Conservation (phyloP, 2,888 invertebrate species). For the Ichneumon xanthorius region DNA sequence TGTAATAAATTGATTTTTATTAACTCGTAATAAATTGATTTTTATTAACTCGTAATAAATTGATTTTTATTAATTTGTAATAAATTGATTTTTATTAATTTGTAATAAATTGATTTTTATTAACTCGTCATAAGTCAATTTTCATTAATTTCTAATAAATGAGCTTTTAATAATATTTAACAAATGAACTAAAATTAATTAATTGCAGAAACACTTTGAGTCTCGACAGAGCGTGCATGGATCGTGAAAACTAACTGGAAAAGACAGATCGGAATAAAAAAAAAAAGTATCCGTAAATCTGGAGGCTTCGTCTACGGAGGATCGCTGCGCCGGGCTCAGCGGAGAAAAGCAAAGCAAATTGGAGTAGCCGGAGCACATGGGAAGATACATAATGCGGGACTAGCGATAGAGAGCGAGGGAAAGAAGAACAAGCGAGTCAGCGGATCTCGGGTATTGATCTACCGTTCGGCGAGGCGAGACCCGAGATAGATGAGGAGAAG, state of each 20-base stretch:
- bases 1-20: no score
- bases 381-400: slow-evolving; percentile 3
- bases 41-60: no score
- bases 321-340: slow-evolving; percentile 22
- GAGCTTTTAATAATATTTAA: no score
- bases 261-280: not conserved
- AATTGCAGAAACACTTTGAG: no score
- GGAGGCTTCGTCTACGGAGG: slow-evolving; percentile 17
- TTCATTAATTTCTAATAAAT: no score
- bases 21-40: no score
- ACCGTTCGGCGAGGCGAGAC: slow-evolving; percentile 38
- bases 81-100: no score
- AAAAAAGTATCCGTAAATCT: slow-evolving; percentile 8
- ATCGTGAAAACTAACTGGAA: not conserved
- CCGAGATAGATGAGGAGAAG: slow-evolving; percentile 20
- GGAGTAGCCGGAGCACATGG: slow-evolving; percentile 29
- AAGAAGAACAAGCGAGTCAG: slow-evolving; percentile 7
- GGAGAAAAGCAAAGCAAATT: slow-evolving; percentile 45
- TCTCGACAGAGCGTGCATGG: no score
- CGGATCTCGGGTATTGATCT: slow-evolving; percentile 64
- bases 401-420: not conserved
- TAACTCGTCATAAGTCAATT: no score
- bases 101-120: no score
- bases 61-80: no score
- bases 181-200: no score